These are phyloP conservation scores for Pygoscelis antarcticus DNA, from an alignment of 2,113 vertebrate species.

Conservation along the genomic window DNA sequence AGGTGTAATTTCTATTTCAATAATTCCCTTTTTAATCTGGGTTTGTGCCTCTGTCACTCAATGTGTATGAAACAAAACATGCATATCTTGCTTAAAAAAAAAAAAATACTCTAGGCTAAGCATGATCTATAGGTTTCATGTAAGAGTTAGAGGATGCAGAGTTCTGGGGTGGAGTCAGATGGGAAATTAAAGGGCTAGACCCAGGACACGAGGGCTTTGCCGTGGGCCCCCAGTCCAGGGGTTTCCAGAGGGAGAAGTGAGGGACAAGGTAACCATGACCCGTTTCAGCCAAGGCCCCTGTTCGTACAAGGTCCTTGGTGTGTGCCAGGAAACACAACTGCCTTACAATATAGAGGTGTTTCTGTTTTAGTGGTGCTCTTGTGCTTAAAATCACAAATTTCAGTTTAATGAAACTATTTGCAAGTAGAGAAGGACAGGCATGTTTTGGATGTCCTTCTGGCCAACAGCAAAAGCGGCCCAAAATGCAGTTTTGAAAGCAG, in stretches of 20 bases:
- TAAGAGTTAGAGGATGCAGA: neutral
- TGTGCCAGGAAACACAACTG: neutral
- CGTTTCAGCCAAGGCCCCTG: neutral
- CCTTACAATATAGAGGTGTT: neutral
- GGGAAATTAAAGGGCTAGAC: neutral
- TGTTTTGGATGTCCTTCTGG: neutral
- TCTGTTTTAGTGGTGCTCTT: neutral
- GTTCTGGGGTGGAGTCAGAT: neutral
- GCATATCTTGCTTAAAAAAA: neutral
- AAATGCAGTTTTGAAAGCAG: neutral
- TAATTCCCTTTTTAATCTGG: neutral
- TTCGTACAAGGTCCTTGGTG: neutral
- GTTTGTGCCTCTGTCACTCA: neutral
- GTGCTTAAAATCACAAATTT: neutral
- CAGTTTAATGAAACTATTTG: neutral
- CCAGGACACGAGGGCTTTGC: neutral
- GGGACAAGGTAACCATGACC: neutral
- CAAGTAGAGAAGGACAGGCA: neutral
- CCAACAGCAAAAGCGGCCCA: neutral
- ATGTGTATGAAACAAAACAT: neutral
- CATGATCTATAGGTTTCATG: neutral
- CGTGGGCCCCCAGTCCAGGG: neutral
- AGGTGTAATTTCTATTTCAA: neutral
- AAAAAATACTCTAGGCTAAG: neutral
- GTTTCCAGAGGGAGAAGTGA: neutral